These are phyloP conservation scores for Bradypus variegatus DNA, from an alignment of 2,797 vertebrate genomes.

Conservation along the genomic window DNA sequence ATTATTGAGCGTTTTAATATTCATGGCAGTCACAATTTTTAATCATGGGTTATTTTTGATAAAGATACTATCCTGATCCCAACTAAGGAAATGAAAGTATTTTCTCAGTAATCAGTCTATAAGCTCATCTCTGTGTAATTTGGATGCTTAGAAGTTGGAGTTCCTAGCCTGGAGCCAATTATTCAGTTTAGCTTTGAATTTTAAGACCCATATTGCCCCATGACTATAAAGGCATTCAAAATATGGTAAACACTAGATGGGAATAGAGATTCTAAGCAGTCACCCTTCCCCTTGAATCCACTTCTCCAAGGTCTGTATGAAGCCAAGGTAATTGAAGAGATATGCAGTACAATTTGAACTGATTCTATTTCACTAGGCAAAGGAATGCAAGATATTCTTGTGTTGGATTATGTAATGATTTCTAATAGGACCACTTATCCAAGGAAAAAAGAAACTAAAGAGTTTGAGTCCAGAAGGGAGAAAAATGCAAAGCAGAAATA, in stretches of 20 bases:
- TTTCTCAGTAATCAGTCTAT: slow-evolving; percentile 20
- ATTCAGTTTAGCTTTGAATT: neutral
- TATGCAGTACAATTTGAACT: neutral
- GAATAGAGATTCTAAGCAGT: neutral
- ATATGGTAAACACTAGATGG: slow-evolving; percentile 39
- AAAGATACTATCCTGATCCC: slow-evolving; percentile 8
- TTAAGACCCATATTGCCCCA: slow-evolving; percentile 42
- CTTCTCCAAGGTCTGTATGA: neutral
- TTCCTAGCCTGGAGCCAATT: slow-evolving; percentile 14
- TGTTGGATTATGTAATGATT: neutral
- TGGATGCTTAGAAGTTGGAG: neutral
- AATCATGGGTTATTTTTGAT: slow-evolving; percentile 25
- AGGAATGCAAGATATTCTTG: slow-evolving; percentile 3
- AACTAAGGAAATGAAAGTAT: slow-evolving; percentile 18
- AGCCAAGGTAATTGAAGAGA: slow-evolving; percentile 45
- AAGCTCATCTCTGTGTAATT: slow-evolving; percentile 22
- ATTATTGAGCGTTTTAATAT: neutral
- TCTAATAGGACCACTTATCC: neutral
- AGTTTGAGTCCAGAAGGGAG: neutral
- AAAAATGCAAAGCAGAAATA: neutral
- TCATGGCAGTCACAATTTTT: slow-evolving; percentile 31
- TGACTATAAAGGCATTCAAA: slow-evolving; percentile 45
- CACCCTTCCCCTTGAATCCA: neutral
- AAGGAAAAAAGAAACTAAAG: slow-evolving; percentile 11
- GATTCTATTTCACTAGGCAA: neutral